Conservation (phyloP, 2,113 vertebrate species). For the Aptenodytes patagonicus region DNA sequence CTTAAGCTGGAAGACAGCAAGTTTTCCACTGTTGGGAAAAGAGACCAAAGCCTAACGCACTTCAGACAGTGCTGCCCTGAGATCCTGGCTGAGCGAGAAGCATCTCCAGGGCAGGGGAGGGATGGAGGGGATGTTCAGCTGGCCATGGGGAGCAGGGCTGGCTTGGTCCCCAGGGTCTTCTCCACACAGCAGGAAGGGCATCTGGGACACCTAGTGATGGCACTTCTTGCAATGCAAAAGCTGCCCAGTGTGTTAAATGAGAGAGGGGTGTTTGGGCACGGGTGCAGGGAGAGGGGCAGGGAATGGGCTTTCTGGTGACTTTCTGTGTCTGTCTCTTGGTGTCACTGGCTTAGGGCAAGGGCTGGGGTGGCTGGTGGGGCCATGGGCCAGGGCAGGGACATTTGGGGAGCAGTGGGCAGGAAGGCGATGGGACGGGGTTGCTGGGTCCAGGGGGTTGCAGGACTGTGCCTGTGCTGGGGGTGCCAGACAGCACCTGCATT, state of each 20-base stretch:
- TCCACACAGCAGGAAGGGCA: neutral
- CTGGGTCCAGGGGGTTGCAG: neutral
- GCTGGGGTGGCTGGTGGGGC: neutral
- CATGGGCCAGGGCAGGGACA: neutral
- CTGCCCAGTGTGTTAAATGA: accelerated
- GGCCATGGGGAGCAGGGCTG: neutral
- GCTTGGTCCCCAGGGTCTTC: neutral
- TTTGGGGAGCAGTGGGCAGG: neutral
- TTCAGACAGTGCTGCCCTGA: neutral
- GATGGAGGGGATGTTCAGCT: neutral
- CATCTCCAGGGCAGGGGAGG: neutral
- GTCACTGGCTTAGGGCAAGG: neutral
- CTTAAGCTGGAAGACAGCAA: neutral
- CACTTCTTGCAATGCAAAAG: neutral
- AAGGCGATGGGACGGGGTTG: accelerated
- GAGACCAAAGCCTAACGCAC: neutral
- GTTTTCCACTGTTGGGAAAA: neutral
- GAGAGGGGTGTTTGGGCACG: neutral
- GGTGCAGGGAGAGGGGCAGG: neutral
- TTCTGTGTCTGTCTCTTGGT: neutral
- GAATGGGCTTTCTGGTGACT: neutral
- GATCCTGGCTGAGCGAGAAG: neutral
- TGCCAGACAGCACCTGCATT: neutral
- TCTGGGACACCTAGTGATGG: neutral
- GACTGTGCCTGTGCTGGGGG: accelerated